Evolutionary conservation across 2,797 vertebrate genomes (phyloP).

Genomic region (Hydrophis major): DNA sequence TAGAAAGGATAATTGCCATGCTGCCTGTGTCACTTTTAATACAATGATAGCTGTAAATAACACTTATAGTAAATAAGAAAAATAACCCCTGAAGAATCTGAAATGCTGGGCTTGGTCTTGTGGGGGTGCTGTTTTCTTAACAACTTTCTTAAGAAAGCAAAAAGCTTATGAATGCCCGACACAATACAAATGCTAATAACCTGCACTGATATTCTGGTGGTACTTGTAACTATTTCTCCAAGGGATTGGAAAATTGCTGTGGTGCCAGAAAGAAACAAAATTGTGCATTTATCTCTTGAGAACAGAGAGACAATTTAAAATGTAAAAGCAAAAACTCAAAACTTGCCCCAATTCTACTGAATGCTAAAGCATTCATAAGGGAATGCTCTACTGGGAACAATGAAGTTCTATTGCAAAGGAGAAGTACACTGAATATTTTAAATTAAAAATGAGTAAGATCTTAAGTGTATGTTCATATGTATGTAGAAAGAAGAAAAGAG

Average conservation of each 20-base stretch:
- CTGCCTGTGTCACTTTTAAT: slow-evolving; percentile 33
- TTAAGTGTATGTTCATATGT: not conserved
- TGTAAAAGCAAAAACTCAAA: slow-evolving; percentile 27
- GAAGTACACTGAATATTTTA: slow-evolving; percentile 14
- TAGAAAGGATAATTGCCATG: slow-evolving; percentile 4
- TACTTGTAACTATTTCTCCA: slow-evolving; percentile 8
- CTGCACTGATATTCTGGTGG: slow-evolving; percentile 10
- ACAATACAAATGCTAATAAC: slow-evolving; percentile 31
- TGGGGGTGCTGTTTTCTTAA: not conserved
- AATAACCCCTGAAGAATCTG: slow-evolving; percentile 13
- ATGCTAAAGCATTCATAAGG: slow-evolving; percentile 5
- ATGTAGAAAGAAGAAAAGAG: not conserved
- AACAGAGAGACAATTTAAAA: slow-evolving; percentile 37
- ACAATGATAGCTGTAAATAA: slow-evolving; percentile 12
- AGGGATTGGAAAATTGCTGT: slow-evolving; percentile 25
- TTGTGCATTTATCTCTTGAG: slow-evolving; percentile 23
- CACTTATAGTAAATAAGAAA: slow-evolving; percentile 18
- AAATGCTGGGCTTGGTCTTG: not conserved
- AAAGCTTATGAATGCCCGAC: slow-evolving; percentile 1
- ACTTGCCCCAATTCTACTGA: slow-evolving; percentile 2
- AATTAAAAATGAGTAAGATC: not conserved
- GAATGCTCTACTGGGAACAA: slow-evolving; percentile 32
- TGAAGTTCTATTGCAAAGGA: slow-evolving; percentile 14
- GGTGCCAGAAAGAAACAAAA: slow-evolving; percentile 38
- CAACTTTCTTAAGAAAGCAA: slow-evolving; percentile 18